Base-by-base conservation (phyloP, 2,797 vertebrate species). In the Gobionotothen gibberifrons region DNA sequence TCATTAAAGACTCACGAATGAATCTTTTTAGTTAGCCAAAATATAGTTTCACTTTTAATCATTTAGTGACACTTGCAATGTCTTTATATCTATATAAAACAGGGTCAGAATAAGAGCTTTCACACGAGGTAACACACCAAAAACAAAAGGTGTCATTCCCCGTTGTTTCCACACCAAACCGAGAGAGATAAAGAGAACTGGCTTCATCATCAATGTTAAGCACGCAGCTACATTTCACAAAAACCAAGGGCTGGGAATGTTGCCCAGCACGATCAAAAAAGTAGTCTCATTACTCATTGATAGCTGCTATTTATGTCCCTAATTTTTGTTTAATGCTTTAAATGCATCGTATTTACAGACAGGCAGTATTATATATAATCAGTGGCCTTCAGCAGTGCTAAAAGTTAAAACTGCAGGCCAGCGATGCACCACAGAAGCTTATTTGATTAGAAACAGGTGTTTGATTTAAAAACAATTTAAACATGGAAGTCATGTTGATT, bases 401-500 rank as follows among this genome's bases (percentile, higher is more conserved):
- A 2, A 7, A 36, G 60, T 48, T 71, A 17, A 59, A 58, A 60
- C 55, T 26, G 42, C 64, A 40, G n/a, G 49, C 57, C 49, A 2
- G 2, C n/a, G 55, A 32, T 73, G 48, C 59, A 66, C 21, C 70
- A 29, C 57, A 52, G 64, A 63, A 43, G 72, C 84, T 66, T 57
- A 81, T 72, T 84, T 17, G 29, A 78, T 44, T 44, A 65, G 74
- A 62, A 83, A 65, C 82, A 83, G 76, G 84, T 86, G 84, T 71
- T 76, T 76, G 56, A 74, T 79, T 81, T 59, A 66, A 49, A 73
- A 49, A 73, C 66, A 11, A 60, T 75, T 74, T 69, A 48, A 77
- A 78, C 36, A 32, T 6, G 7, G 46, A 66, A 77, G 58, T 69
- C 39, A n/a, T 63, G 74, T n/a, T 74, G 64, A 88, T 84, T 77